phyloP scores from a whole-genome alignment of 2,888 invertebrate genomes.

The Drosophila pegasa region DNA sequence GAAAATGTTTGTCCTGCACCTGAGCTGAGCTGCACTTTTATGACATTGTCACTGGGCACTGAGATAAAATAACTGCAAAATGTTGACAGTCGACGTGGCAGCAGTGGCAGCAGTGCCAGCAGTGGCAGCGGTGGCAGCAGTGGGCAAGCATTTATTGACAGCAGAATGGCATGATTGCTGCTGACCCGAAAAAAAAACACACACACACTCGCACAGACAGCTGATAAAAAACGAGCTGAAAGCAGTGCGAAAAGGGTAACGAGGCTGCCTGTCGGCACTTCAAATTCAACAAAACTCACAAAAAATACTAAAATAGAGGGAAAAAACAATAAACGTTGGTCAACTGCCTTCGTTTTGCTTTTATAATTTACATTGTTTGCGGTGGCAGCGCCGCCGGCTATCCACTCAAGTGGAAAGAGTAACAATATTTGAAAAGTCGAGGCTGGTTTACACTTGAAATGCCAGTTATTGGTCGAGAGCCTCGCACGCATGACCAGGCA shows the following conservation, averaged over 20 bases:
- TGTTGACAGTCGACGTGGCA: conserved; percentile 59
- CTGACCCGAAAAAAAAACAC: conserved; percentile 50
- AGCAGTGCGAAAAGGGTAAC: conserved; percentile 33
- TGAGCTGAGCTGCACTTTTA: conserved; percentile 59
- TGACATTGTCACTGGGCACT: conserved; percentile 51
- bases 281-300: conserved; percentile 26
- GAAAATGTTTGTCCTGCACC: conserved; percentile 62
- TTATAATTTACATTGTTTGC: conserved; percentile 78
- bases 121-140: conserved; percentile 1
- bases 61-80: conserved; percentile 77
- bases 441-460: conserved; percentile 30
- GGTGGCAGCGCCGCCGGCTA: conserved; percentile 43
- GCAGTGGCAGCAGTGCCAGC: no score
- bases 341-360: conserved; percentile 67
- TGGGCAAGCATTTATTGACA: conserved; percentile 69
- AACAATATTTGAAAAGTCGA: conserved; percentile 35
- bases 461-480: conserved; percentile 18
- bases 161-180: conserved; percentile 72
- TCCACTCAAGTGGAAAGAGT: conserved; percentile 39
- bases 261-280: conserved; percentile 62
- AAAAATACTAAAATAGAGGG: conserved; percentile 3
- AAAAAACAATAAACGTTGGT: conserved; percentile 46
- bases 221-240: conserved; percentile 35
- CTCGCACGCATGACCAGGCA: conserved; percentile 12
- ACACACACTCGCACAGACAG: conserved; percentile 22